A percentile compares a stretch with the other conserved stretches of the same genome.
phyloP scores from a whole-genome alignment of 2,113 vertebrate genomes.

The Phoenicopterus ruber region DNA sequence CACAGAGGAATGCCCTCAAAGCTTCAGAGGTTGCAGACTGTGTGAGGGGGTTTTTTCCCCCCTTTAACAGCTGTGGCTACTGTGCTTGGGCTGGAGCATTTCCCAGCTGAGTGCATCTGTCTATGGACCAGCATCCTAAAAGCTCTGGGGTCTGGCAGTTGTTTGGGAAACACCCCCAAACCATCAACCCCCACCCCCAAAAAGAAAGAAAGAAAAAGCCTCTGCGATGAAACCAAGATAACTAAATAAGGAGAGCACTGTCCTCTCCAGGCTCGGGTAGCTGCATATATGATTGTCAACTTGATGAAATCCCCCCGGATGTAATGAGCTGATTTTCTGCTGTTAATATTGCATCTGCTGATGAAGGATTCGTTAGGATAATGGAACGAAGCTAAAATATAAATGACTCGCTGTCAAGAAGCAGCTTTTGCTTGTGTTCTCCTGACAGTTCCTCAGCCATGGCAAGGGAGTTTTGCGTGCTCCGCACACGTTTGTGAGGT shows the following conservation, averaged over 20 bases:
- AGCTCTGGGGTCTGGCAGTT: constrained; percentile 84
- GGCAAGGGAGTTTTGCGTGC: constrained; percentile 56
- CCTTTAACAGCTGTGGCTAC: constrained; percentile 78
- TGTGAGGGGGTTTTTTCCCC: background rate
- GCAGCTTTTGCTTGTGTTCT: constrained; percentile 99
- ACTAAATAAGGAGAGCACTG: constrained; percentile 71
- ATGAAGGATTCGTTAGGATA: constrained; percentile 99
- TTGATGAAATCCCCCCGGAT: constrained; percentile 99
- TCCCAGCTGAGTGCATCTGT: constrained; percentile 72
- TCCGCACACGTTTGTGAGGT: background rate
- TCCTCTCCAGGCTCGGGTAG: constrained; percentile 87
- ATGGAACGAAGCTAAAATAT: constrained; percentile 99
- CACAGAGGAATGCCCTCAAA: background rate
- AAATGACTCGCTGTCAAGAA: constrained; percentile 99
- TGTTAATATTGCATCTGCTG: constrained; percentile 99
- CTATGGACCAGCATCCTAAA: constrained; percentile 82
- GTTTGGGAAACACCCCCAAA: constrained; percentile 78
- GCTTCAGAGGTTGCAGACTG: background rate
- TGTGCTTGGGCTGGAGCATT: constrained; percentile 80
- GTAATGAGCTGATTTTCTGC: constrained; percentile 99
- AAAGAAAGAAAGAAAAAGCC: constrained; percentile 74
- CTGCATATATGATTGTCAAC: constrained; percentile 96
- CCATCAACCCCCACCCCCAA: background rate
- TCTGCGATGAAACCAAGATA: constrained; percentile 72
- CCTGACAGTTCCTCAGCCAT: constrained; percentile 90